These are phyloP conservation scores for Diogma glabrata DNA, from an alignment of 2,888 invertebrate species.

Conservation along the genomic window DNA sequence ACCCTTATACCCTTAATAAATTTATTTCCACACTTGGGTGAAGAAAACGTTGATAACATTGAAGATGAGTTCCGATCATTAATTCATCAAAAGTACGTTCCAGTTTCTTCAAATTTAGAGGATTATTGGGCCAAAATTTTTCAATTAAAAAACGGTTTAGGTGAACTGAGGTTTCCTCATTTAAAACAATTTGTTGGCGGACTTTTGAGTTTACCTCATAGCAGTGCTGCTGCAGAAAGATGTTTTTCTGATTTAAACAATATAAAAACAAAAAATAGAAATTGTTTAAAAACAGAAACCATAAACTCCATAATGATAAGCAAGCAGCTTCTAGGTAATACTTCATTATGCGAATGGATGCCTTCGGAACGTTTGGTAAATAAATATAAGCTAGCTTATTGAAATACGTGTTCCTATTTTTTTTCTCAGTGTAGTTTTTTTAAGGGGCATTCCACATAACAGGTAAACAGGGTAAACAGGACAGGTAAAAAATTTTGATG, in stretches of 20 bases:
- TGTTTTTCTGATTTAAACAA: background rate
- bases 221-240: conserved; percentile 3
- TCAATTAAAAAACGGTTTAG: background rate
- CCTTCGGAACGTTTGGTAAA: background rate
- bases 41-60: background rate
- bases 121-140: background rate
- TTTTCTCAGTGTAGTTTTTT: no score
- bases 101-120: background rate
- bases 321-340: background rate
- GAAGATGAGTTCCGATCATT: background rate
- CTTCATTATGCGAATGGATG: background rate
- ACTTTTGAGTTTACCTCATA: no score
- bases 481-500: no score
- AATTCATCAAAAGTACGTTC: background rate
- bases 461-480: no score
- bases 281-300: no score
- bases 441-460: no score
- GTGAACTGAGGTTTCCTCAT: background rate
- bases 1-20: background rate
- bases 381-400: background rate
- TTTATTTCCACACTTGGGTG: background rate
- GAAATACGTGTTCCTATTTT: no score
- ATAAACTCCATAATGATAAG: background rate
- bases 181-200: background rate
- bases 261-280: conserved; percentile 1